Percentiles rank a stretch among this genome's conserved stretches.
Conservation (phyloP, 2,888 invertebrate species). For the Mesoligia furuncula region DNA sequence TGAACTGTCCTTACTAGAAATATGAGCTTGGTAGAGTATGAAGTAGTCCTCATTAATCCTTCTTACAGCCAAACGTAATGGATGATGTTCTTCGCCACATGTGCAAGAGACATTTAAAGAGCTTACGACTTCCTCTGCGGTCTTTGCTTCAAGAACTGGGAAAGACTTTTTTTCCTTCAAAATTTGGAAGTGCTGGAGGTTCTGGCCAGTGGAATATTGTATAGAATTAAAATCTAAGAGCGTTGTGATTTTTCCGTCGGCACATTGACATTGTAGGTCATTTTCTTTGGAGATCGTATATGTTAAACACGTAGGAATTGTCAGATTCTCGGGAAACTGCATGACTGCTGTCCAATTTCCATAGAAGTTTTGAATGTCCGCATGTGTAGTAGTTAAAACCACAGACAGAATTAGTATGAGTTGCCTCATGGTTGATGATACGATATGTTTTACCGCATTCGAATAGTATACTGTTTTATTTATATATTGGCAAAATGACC, state of each 20-base stretch:
- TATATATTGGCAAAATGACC: slow-evolving; percentile 17
- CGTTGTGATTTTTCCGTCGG: background rate
- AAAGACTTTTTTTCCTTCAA: background rate
- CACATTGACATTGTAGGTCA: slow-evolving; percentile 2
- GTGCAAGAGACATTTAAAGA: background rate
- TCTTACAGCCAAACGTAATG: background rate
- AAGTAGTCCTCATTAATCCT: slow-evolving; percentile 22
- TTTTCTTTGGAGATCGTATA: background rate
- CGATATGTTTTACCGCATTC: background rate
- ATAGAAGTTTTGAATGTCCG: slow-evolving; percentile 3
- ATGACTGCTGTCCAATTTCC: slow-evolving; percentile 10
- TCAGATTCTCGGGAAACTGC: background rate
- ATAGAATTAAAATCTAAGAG: slow-evolving; percentile 1
- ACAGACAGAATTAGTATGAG: slow-evolving; percentile 13
- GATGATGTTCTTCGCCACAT: background rate
- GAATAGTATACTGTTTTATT: slow-evolving; percentile 1
- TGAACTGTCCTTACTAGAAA: background rate
- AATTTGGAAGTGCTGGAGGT: no score
- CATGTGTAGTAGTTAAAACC: slow-evolving; percentile 4
- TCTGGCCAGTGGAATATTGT: background rate
- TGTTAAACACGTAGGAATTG: background rate
- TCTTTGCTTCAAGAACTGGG: background rate
- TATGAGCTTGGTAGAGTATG: background rate
- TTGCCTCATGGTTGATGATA: slow-evolving; percentile 5
- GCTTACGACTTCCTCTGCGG: background rate